Base-by-base conservation (phyloP, 2,888 invertebrate species). In the Megaustenia siamemsis region DNA sequence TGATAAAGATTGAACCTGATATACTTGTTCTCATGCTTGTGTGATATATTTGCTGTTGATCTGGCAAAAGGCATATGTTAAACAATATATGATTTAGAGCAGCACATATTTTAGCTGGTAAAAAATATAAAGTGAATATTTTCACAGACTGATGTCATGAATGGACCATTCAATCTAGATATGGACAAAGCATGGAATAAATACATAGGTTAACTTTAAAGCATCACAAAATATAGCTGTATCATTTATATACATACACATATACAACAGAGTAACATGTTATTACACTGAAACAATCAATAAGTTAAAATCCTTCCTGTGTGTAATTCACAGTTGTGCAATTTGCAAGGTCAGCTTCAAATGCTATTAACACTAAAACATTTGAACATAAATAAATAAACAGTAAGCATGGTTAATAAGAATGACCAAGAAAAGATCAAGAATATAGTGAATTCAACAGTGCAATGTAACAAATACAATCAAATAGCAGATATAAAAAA, bases 271-370 rank as follows among this genome's bases (percentile, higher is more conserved):
- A 45, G 38, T 60, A 75, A 81, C 38, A 53, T 35, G 32, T 49
- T 49, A 2, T 5, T 81, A 69, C 35, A 71, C 38, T 82, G 82
- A 56, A 82, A 28, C 60, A 24, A 43, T 73, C 56, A 73, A 75
- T 66, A 76, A 76, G 66, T 75, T 45, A 82, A 75, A 10, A 56
- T 24, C 18, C 18, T 24, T 24, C 18, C 18, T 24, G 21, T 68
- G 35, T 53, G 69, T 53, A 56, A 82, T 82, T 82, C 82, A n/a
- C n/a, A 76, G 69, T 56, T 78, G 76, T 76, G 66, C 63, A 66
- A 35, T 66, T 77, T 78, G 78, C 83, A 83, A 40, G 24, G 63
- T 75, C 60, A 40, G 60, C 82, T 43, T 82, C 45, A 82, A n/a
- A 53, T 53, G 68, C 43, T 49, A 53, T 15, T 69, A 81, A 56